phyloP scores from a whole-genome alignment of 1,140 invertebrate genomes.

The Rhizoglyphus robini region DNA sequence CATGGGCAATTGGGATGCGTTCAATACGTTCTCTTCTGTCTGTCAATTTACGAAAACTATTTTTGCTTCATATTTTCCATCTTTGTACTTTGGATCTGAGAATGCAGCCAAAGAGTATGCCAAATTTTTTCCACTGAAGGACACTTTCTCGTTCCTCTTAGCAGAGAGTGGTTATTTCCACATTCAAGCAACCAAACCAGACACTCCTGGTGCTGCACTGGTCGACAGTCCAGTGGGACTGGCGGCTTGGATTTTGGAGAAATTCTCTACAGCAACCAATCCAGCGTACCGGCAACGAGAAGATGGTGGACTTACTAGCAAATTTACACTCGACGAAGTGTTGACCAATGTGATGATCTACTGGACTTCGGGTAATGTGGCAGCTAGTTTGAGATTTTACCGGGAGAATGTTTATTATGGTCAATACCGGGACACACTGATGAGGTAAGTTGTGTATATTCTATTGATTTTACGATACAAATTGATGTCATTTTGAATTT shows the following conservation, averaged over 20 bases:
- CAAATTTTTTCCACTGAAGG: constrained; percentile 39
- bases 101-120: constrained; percentile 25
- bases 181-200: constrained; percentile 74
- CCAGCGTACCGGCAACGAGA: constrained; percentile 28
- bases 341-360: constrained; percentile 81
- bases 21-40: neutral
- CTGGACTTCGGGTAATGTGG: constrained; percentile 60
- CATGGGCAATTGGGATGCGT: neutral
- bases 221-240: constrained; percentile 18
- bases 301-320: constrained; percentile 55
- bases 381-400: constrained; percentile 59
- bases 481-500: neutral
- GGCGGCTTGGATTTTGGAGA: constrained; percentile 62
- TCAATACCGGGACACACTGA: neutral
- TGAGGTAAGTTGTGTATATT: neutral
- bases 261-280: constrained; percentile 45
- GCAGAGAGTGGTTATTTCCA: constrained; percentile 59
- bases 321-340: constrained; percentile 53
- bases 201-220: constrained; percentile 58
- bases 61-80: constrained; percentile 40
- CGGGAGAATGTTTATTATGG: constrained; percentile 45
- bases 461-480: neutral
- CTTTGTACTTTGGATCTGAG: constrained; percentile 40
- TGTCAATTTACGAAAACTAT: constrained; percentile 25
- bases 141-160: constrained; percentile 37